Evolutionary conservation across 2,113 vertebrate species (phyloP).

Genomic region (Gavia stellata): DNA sequence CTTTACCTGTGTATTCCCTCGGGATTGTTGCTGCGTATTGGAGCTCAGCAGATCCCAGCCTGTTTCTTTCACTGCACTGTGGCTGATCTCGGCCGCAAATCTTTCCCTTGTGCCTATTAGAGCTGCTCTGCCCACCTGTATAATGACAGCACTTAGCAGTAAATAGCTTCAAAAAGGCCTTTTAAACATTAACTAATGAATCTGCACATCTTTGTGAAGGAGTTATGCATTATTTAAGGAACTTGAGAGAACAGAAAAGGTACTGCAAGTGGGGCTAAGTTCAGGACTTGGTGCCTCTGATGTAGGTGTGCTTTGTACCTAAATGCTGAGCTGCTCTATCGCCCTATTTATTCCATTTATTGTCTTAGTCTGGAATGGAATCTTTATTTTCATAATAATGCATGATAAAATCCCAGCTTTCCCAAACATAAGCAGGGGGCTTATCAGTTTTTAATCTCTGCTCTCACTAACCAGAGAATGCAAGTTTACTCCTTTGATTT

Average conservation of each 20-base stretch:
- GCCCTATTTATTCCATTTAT: not conserved
- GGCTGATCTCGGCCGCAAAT: not conserved
- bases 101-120: not conserved
- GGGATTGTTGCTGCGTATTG: rapidly evolving
- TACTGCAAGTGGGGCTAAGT: not conserved
- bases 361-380: not conserved
- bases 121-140: not conserved
- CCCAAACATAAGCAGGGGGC: not conserved
- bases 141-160: not conserved
- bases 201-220: not conserved
- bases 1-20: not conserved
- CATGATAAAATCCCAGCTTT: not conserved
- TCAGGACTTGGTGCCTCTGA: not conserved
- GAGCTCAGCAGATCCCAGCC: not conserved
- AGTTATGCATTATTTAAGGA: not conserved
- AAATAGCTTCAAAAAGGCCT: not conserved
- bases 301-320: not conserved
- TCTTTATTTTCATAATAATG: not conserved
- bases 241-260: not conserved
- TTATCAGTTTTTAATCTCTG: not conserved
- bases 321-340: not conserved
- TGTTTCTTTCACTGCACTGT: not conserved
- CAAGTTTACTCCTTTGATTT: not conserved
- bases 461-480: not conserved
- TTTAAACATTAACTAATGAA: not conserved